These are phyloP conservation scores for Arenaria interpres DNA, from an alignment of 2,113 vertebrate species.

Conservation along the genomic window DNA sequence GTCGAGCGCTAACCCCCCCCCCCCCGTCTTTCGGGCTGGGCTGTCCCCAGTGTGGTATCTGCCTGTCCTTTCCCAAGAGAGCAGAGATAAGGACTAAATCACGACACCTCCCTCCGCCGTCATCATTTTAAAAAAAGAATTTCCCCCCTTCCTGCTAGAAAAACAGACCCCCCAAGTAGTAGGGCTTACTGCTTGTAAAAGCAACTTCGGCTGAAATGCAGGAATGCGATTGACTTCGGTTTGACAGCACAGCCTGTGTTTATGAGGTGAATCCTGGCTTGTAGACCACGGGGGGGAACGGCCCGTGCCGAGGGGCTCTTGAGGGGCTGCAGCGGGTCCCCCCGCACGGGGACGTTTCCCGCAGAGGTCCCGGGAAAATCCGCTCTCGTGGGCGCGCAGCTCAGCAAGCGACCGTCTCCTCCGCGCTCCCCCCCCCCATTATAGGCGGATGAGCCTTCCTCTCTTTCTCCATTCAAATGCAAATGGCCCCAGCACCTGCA, in stretches of 20 bases:
- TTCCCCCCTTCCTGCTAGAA: background rate
- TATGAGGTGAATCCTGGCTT: background rate
- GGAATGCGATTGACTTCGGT: background rate
- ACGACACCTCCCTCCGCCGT: background rate
- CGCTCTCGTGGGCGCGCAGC: background rate
- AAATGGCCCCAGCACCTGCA: background rate
- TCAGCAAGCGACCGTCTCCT: background rate
- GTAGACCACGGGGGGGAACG: background rate
- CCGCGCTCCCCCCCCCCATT: fast-evolving
- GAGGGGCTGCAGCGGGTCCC: background rate
- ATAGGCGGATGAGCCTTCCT: background rate
- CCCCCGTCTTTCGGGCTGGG: background rate
- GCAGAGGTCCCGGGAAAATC: no score
- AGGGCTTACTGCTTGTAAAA: background rate
- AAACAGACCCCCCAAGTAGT: background rate
- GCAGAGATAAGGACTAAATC: background rate
- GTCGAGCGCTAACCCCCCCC: background rate
- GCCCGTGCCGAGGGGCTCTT: background rate
- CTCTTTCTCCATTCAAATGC: background rate
- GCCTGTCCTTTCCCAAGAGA: background rate
- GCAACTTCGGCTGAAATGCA: background rate
- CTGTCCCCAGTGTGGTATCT: background rate
- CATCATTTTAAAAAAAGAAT: background rate
- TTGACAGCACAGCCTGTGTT: background rate
- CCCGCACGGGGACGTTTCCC: background rate